Percentiles rank a stretch among this genome's conserved stretches.
Conservation (phyloP, 37 sponge, comb jelly and placozoan genomes). For the Aplysina aerophoba region DNA sequence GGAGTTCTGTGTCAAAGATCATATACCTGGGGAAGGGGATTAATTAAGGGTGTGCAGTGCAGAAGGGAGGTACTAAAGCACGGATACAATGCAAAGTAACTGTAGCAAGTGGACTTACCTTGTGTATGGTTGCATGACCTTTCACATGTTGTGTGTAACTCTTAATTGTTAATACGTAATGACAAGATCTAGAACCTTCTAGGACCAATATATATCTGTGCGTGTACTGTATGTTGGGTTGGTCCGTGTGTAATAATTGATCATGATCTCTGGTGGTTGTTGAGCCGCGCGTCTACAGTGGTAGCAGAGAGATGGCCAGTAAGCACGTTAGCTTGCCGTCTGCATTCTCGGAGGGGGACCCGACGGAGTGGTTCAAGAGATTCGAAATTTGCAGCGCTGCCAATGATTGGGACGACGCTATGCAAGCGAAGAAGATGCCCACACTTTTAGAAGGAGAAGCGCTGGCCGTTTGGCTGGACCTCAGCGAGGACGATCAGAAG, state of each 20-base stretch:
- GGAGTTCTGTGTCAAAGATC: constrained; percentile 12
- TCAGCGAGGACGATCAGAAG: constrained; percentile 32
- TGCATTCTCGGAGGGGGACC: constrained; percentile 21
- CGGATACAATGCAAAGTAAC: too few species aligned
- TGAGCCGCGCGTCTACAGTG: constrained; percentile 6
- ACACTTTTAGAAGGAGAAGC: constrained; percentile 33
- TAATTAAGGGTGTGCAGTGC: not conserved
- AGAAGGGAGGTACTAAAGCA: not conserved
- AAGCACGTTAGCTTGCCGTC: constrained; percentile 16
- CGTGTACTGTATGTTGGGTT: too few species aligned
- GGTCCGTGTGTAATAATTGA: too few species aligned
- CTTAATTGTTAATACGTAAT: constrained; percentile 29
- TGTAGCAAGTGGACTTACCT: too few species aligned
- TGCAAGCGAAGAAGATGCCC: constrained; percentile 32
- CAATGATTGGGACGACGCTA: constrained; percentile 9
- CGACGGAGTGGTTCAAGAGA: constrained; percentile 32
- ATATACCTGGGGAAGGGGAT: not conserved
- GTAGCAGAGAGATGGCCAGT: constrained; percentile 16
- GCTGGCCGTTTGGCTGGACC: constrained; percentile 19
- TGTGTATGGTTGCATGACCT: too few species aligned
- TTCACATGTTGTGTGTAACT: not conserved
- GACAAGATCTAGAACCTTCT: constrained; percentile 61
- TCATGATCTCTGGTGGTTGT: constrained; percentile 15
- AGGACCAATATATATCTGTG: too few species aligned
- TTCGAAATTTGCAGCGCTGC: constrained; percentile 24